Evolutionary conservation across 2,113 vertebrate species (phyloP), one percentile per base, ranked within the genome.

Genomic region (Catharus fuscescens): DNA sequence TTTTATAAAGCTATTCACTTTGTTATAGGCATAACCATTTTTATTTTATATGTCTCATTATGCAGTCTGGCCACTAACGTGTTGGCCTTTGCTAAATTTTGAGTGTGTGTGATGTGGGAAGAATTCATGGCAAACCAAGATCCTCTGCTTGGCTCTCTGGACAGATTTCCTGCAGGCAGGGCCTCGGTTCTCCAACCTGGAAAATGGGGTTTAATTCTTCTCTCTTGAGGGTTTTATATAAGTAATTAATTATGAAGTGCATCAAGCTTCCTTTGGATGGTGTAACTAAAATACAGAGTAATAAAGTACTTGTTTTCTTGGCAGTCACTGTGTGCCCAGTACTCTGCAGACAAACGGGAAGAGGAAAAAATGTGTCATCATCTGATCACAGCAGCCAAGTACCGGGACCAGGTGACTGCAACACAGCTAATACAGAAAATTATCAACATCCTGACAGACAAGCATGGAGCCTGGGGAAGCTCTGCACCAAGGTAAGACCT

Each of bases 291-390:
- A 45, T 6, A 9, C 16, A 38, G 52, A 83, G 28, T 79, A 70
- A 74, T 52, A 6, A 66, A 85, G 34, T 86, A 54, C 79, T 92
- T 91, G 1, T 93, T 95, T 93, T 83, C 40, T 67, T 94, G 47
- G 57, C 83, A 99, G 99, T 99, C 99, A 9, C 96, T 98, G 59
- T 99, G 98, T 93, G 99, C 99, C 57, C 99, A 99, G 97, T 99
- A 99, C 92, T 97, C 99, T 16, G 98, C 99, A 48, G 99, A 99
- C 90, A 99, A 99, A 94, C 97, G 99, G 26, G 99, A 99, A 78
- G 99, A 99, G 95, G 99, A 99, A 96, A 99, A 99, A 97, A 99
- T 99, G 99, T 99, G 99, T 71, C 99, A 99, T 96, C 99, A 99
- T 94, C 98, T 99, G 97, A 99, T 99, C 97, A 98, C 98, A 25